Evolutionary conservation across 2,888 invertebrate species (phyloP), one percentile per base, ranked within the genome.

Genomic region (Trichogramma evanescens): DNA sequence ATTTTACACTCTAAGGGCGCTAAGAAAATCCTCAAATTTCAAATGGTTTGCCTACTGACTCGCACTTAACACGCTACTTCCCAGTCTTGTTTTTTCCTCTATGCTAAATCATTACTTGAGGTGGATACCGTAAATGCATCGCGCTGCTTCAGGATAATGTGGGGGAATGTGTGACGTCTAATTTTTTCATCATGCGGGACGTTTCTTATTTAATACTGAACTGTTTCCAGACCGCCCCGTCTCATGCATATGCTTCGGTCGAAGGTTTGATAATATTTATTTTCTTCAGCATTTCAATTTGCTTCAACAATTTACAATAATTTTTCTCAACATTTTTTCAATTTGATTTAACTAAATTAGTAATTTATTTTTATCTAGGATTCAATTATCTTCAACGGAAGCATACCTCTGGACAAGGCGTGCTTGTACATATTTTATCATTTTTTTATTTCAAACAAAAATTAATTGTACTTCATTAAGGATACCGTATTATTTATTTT

Each of bases 1-100:
- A 65, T 65, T 65, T 65, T 63, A 63, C 65, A 63, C 61, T 63
- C 64, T 62, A 64, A 62, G 65, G 65, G 65, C 63, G 63, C 65
- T 65, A 65, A 65, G 63, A 63, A 63, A 64, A 60, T 63, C 53
- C 58, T 64, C 55, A 51, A 64, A 64, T 62, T 64, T 64, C 58
- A 64, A 64, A 62, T 62, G 64, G 64, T 64, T 64, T 62, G 56
- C 61, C 64, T 62, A 62, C 63, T 65, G 63, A 63, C 65, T 61
- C 61, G 56, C 61, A 65, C 65, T 61, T 62, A 65, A 65, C 62
- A 60, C 63, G 61, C 63, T 65, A 64, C 65, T 61, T 63, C 65
- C 65, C 65, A 65, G 65, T 65, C 65, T 64, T 64, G 64, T 64
- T 62, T 59, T 61, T 63, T 59, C 56, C 59, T 64, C 61, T 64